Conservation (phyloP, 2,797 vertebrate genomes). For the Phoeniculus purpureus region DNA sequence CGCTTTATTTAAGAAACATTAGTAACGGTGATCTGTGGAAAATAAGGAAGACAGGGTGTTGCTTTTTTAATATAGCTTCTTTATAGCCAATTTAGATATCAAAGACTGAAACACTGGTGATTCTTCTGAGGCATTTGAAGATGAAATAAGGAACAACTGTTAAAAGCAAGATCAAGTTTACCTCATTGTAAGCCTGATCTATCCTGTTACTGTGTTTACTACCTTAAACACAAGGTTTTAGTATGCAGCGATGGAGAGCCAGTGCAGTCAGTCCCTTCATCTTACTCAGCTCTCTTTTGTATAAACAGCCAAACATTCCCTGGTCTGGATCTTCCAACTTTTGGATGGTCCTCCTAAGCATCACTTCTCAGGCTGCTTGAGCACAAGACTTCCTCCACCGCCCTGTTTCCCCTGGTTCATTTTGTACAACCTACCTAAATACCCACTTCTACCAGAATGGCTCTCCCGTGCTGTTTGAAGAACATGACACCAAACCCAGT, state of each 20-base stretch:
- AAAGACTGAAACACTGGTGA: not conserved
- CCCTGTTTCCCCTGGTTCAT: not conserved
- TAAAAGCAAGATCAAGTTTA: not conserved
- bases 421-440: not conserved
- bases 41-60: not conserved
- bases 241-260: not conserved
- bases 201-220: not conserved
- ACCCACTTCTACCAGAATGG: rapidly evolving
- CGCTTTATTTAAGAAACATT: not conserved
- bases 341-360: not conserved
- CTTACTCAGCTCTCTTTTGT: not conserved
- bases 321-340: not conserved
- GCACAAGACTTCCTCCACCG: not conserved
- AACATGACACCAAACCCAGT: rapidly evolving
- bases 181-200: not conserved
- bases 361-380: not conserved
- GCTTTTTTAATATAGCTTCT: not conserved
- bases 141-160: not conserved
- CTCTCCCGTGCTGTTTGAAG: not conserved
- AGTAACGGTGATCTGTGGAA: not conserved
- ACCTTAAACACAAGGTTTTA: not conserved
- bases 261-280: not conserved
- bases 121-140: not conserved
- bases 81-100: not conserved
- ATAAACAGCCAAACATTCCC: not conserved